Evolutionary conservation across 2,113 vertebrate genomes (phyloP).

Genomic region (Lampris incognitus): DNA sequence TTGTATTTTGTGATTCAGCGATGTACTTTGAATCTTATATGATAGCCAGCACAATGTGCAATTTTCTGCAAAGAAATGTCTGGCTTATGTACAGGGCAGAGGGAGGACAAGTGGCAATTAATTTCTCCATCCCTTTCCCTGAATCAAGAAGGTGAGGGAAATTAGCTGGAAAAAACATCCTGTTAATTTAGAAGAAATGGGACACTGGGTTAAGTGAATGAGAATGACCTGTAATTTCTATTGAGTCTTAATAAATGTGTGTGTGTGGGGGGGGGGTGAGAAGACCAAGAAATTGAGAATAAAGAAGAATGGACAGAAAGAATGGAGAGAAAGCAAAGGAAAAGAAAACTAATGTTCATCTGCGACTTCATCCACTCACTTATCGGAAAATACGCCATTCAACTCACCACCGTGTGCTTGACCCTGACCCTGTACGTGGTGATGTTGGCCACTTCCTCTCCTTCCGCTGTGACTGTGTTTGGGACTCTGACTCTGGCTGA

Average conservation of each 20-base stretch:
- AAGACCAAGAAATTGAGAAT: not conserved
- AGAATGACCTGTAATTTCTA: not conserved
- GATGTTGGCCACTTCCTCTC: not conserved
- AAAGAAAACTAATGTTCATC: not conserved
- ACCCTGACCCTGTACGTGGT: conserved; percentile 15
- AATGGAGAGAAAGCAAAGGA: not conserved
- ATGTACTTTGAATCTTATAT: too few species aligned
- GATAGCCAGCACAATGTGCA: too few species aligned
- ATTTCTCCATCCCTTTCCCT: too few species aligned
- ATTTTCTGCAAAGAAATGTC: too few species aligned
- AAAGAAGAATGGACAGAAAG: not conserved
- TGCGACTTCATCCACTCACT: not conserved
- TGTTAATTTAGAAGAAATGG: not conserved
- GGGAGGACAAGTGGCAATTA: not conserved
- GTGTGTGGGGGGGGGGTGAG: too few species aligned
- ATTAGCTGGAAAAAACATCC: not conserved
- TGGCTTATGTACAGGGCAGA: not conserved
- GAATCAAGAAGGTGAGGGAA: not conserved
- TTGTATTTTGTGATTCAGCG: too few species aligned
- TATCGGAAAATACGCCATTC: not conserved
- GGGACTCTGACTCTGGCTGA: conserved; percentile 34
- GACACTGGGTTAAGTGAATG: not conserved
- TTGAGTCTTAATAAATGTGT: too few species aligned
- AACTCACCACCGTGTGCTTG: conserved; percentile 26
- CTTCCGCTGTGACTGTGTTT: conserved; percentile 6